Conservation (phyloP, 1,140 invertebrate species). For the Drosophila albomicans region DNA sequence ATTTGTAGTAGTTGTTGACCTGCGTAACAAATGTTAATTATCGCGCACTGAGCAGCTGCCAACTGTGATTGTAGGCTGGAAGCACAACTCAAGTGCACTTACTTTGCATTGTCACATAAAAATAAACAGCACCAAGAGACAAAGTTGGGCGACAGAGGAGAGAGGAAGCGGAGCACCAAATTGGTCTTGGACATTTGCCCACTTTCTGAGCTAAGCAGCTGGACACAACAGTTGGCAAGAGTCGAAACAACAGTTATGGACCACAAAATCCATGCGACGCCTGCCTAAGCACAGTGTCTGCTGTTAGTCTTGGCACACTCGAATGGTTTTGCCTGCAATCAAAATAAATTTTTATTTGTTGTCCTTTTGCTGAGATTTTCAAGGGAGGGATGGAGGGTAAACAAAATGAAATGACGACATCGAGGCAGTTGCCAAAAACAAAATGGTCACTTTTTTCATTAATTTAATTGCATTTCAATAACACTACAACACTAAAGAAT, state of each 20-base stretch:
- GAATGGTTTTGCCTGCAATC: constrained; percentile 42
- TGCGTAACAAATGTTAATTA: constrained; percentile 62
- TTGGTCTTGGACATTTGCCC: constrained; percentile 67
- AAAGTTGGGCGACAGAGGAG: background rate
- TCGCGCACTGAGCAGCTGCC: constrained; percentile 48
- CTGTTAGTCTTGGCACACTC: constrained; percentile 40
- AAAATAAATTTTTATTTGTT: constrained; percentile 74
- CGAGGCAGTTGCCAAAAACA: constrained; percentile 6
- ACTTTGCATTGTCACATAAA: constrained; percentile 81
- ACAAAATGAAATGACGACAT: constrained; percentile 17
- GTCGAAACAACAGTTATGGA: constrained; percentile 55
- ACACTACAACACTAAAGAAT: background rate
- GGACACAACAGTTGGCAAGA: constrained; percentile 36
- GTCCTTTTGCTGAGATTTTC: constrained; percentile 52
- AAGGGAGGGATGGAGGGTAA: constrained; percentile 15
- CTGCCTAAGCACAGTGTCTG: constrained; percentile 1
- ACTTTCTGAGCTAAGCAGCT: constrained; percentile 21
- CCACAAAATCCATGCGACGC: constrained; percentile 42
- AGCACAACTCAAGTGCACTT: constrained; percentile 75
- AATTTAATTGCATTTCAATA: constrained; percentile 22
- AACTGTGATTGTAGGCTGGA: constrained; percentile 46
- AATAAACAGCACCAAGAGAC: constrained; percentile 63
- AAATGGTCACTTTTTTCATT: constrained; percentile 4
- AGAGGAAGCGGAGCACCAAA: background rate
- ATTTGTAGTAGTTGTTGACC: constrained; percentile 33